Conservation (phyloP, 2,888 invertebrate genomes). For the Lissonota sp. region DNA sequence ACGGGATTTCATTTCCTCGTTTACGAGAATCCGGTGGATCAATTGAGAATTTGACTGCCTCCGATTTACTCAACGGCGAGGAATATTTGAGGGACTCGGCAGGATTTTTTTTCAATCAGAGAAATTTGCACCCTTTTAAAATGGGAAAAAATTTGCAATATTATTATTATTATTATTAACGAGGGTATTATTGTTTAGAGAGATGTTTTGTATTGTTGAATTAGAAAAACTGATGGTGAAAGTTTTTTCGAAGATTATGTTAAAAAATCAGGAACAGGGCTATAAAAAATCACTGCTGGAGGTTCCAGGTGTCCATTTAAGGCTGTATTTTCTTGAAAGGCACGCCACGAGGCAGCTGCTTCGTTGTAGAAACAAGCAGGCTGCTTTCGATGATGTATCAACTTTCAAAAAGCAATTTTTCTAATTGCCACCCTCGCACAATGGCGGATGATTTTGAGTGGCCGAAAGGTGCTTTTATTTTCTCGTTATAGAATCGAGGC, state of each 20-base stretch:
- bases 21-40: conserved; percentile 2
- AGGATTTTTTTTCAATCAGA: too few relatives aligned
- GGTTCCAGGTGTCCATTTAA: conserved; percentile 75
- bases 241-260: too few relatives aligned
- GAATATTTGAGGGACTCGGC: too few relatives aligned
- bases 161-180: too few relatives aligned
- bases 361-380: conserved; percentile 67
- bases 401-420: conserved; percentile 81
- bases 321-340: not conserved
- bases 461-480: conserved; percentile 45
- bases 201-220: too few relatives aligned
- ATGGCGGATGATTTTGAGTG: conserved; percentile 20
- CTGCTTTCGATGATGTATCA: conserved; percentile 78
- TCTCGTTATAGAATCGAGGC: not conserved
- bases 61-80: too few relatives aligned
- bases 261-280: too few relatives aligned
- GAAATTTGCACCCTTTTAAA: too few relatives aligned
- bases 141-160: too few relatives aligned
- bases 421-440: conserved; percentile 76
- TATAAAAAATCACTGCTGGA: too few relatives aligned
- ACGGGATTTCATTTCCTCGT: not conserved
- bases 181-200: too few relatives aligned
- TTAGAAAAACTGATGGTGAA: too few relatives aligned
- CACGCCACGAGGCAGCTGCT: conserved; percentile 71
- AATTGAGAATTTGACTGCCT: conserved; percentile 4